Conservation (phyloP, 2,797 vertebrate species). For the Anomalospiza imberbis region DNA sequence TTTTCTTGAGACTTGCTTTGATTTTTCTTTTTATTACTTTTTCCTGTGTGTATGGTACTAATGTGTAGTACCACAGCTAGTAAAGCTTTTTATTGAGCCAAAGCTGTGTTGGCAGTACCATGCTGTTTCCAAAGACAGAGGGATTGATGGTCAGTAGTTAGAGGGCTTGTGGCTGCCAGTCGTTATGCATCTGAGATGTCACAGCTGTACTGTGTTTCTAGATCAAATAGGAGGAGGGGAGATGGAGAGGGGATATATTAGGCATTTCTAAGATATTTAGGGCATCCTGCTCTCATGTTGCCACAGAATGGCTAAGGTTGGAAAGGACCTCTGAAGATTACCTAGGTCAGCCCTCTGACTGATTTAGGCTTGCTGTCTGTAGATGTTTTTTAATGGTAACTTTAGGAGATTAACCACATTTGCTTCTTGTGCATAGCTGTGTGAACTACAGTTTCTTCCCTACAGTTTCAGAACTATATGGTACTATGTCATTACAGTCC, state of each 20-base stretch:
- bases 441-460: neutral
- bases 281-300: neutral
- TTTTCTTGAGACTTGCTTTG: neutral
- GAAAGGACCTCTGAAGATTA: neutral
- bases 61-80: neutral
- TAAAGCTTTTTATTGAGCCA: neutral
- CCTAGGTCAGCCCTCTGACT: neutral
- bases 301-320: neutral
- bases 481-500: neutral
- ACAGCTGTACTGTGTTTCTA: neutral
- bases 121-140: neutral
- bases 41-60: neutral
- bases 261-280: neutral
- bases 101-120: neutral
- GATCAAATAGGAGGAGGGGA: neutral
- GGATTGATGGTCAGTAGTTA: neutral
- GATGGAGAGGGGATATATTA: neutral
- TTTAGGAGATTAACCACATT: neutral
- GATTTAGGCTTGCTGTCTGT: neutral
- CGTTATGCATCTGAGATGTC: neutral
- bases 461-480: neutral
- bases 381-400: neutral
- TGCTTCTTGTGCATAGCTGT: neutral
- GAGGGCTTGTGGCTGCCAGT: neutral
- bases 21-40: neutral